A percentile compares a stretch with the other conserved stretches of the same genome.
Evolutionary conservation across 1,140 invertebrate species (phyloP).

Genomic region (Ceratoteleas bidentatus): DNA sequence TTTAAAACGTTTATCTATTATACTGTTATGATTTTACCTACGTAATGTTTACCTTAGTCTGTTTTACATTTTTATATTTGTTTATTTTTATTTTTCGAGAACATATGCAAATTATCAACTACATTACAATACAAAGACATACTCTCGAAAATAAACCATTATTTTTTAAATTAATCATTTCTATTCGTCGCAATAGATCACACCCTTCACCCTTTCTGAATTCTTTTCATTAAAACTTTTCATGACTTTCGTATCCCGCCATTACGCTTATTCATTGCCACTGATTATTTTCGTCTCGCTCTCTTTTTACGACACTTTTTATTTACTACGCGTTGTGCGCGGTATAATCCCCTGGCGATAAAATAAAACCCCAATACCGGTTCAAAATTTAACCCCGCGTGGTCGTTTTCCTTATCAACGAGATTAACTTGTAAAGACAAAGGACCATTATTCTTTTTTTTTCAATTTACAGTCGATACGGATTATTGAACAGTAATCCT

Average conservation of each 20-base stretch:
- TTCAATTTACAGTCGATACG: constrained; percentile 37
- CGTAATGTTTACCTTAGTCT: too few species aligned
- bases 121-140: too few species aligned
- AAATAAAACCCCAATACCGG: constrained; percentile 18
- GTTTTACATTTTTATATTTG: too few species aligned
- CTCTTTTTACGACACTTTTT: constrained; percentile 21
- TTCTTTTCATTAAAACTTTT: constrained; percentile 2
- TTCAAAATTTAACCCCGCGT: constrained; percentile 32
- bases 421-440: constrained; percentile 48
- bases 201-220: not conserved
- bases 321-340: constrained; percentile 22
- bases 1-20: too few species aligned
- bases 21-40: too few species aligned
- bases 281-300: constrained; percentile 16
- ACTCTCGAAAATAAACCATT: too few species aligned
- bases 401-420: constrained; percentile 25
- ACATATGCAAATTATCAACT: too few species aligned
- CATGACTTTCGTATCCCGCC: not conserved
- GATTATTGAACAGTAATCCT: constrained; percentile 12
- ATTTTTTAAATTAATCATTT: not conserved
- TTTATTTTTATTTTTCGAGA: too few species aligned
- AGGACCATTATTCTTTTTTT: constrained; percentile 26
- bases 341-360: constrained; percentile 24
- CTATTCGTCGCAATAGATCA: not conserved
- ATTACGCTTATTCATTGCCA: constrained; percentile 11